Base-by-base conservation (phyloP, 2,888 invertebrate genomes). In the Cremastinae sp. region DNA sequence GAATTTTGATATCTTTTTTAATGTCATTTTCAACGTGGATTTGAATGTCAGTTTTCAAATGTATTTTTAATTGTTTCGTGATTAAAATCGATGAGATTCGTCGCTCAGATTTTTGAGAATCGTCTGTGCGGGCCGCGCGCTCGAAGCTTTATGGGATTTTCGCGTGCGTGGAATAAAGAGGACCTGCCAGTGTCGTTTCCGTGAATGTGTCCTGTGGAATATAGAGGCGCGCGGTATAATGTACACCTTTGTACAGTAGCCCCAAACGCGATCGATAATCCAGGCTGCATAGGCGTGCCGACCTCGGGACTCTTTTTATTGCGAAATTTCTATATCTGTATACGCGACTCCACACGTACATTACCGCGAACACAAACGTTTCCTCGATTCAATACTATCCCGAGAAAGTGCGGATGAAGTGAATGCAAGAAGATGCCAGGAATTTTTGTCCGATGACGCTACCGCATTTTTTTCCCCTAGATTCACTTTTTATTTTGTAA, bases 281-380 rank as follows among this genome's bases (percentile, higher is more conserved):
- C 68, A 58, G 56, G 71, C 66, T 53, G 38, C 45, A 62, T 64
- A 76, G 76, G 76, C 68, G 76, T 69, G 76, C 69, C 76, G 53
- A 62, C 69, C 64, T 64, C 72, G 62, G 58, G 12, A 54, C 34
- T n/a, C n/a, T 36, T 74, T 62, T 69, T 64, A 53, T 74, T 59
- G 51, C 59, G 45, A 53, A 54, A 61, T 68, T 45, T 58, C 62
- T 56, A 56, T 54, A 43, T 12, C 18, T 65, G 38, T 36, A 53
- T 20, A 18, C 16, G 14, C 7, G 8, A n/a, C 0, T 38, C 10
- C 28, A 43, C 18, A 14, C 41, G 16, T 41, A 34, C 18, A 9
- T 14, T 34, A n/a, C 14, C 10, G 47, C 9, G 28, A 2, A 18
- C 20, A 45, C 5, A 41, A 41, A 28, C 5, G 28, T 41, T n/a